These are phyloP conservation scores for Heliconius cydno DNA, from an alignment of 2,888 invertebrate species.

Conservation along the genomic window DNA sequence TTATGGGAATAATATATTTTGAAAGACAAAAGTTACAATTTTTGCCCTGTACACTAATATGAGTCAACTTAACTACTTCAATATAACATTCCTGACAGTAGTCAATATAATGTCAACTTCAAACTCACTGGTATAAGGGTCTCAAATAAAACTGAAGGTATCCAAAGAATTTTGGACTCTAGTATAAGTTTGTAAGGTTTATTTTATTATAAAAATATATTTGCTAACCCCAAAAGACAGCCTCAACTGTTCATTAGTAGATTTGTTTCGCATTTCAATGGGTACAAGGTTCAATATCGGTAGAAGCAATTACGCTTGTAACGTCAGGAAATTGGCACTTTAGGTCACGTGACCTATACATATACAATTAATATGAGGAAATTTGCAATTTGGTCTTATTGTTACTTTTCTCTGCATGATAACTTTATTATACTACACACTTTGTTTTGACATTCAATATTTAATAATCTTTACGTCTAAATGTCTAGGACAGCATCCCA, in stretches of 20 bases:
- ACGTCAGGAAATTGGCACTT: slow-evolving; percentile 55
- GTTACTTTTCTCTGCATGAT: slow-evolving; percentile 7
- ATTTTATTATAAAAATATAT: slow-evolving; percentile 4
- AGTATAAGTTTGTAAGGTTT: neutral
- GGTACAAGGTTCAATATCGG: slow-evolving; percentile 25
- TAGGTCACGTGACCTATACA: slow-evolving; percentile 55
- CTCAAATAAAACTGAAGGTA: neutral
- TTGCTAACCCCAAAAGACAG: slow-evolving; percentile 33
- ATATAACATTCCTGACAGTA: slow-evolving; percentile 36
- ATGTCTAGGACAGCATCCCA: too few relatives aligned
- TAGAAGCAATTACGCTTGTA: slow-evolving; percentile 39
- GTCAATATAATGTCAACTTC: slow-evolving; percentile 44
- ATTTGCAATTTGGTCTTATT: slow-evolving; percentile 36
- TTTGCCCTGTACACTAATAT: neutral
- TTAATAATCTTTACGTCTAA: too few relatives aligned
- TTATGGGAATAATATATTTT: neutral
- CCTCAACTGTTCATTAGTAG: slow-evolving; percentile 22
- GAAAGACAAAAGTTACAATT: neutral
- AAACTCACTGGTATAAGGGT: slow-evolving; percentile 39
- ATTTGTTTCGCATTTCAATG: slow-evolving; percentile 21
- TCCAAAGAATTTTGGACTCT: neutral
- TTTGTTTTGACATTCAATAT: too few relatives aligned
- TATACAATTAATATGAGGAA: slow-evolving; percentile 48
- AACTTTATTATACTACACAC: neutral
- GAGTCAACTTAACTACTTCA: slow-evolving; percentile 27